A percentile compares a stretch with the other conserved stretches of the same genome.
These are phyloP conservation scores for Laspeyria flexula DNA, from an alignment of 2,888 invertebrate genomes.

Conservation along the genomic window DNA sequence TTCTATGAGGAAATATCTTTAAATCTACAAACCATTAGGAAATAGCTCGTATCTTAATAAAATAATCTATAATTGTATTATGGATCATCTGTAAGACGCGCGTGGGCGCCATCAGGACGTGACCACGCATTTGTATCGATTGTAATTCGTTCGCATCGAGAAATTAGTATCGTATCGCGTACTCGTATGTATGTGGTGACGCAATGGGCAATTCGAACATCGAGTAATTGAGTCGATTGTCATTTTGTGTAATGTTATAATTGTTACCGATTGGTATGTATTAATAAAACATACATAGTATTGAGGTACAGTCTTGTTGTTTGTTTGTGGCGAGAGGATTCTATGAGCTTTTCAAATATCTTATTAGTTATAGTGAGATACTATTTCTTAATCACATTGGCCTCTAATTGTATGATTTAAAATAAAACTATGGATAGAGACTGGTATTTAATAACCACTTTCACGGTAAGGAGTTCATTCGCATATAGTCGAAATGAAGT, in stretches of 20 bases:
- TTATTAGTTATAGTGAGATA: too few relatives aligned
- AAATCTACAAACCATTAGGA: neutral
- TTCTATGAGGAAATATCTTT: constrained; percentile 12
- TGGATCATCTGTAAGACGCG: constrained; percentile 76
- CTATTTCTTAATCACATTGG: too few relatives aligned
- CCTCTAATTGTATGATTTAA: too few relatives aligned
- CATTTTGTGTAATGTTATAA: constrained; percentile 3
- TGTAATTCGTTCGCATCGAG: constrained; percentile 74
- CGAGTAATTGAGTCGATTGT: constrained; percentile 3
- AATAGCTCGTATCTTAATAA: constrained; percentile 8
- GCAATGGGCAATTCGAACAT: constrained; percentile 51
- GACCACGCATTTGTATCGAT: constrained; percentile 79
- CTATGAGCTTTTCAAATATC: too few relatives aligned
- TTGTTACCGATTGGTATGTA: neutral
- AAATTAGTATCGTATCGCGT: constrained; percentile 66
- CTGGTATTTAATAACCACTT: too few relatives aligned
- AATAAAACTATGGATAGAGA: too few relatives aligned
- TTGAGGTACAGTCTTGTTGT: too few relatives aligned
- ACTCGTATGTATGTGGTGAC: constrained; percentile 47
- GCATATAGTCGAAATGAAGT: too few relatives aligned
- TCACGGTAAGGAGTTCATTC: too few relatives aligned
- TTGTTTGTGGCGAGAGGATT: too few relatives aligned
- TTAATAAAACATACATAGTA: too few relatives aligned
- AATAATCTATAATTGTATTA: constrained; percentile 81
- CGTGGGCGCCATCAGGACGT: constrained; percentile 83